phyloP scores from a whole-genome alignment of 1,140 invertebrate genomes.

The Drosophila erecta region DNA sequence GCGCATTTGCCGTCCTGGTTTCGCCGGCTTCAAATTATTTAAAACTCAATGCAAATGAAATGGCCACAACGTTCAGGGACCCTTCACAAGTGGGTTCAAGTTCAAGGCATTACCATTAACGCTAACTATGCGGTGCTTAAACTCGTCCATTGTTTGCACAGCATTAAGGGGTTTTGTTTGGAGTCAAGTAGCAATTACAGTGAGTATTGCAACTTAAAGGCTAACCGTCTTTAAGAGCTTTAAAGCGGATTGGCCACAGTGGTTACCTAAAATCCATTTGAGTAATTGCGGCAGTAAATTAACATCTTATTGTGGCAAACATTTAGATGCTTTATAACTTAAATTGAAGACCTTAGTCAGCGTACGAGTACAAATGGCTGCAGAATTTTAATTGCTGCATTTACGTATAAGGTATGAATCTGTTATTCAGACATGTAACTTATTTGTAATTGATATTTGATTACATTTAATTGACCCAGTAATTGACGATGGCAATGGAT shows the following conservation, averaged over 20 bases:
- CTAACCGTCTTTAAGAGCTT: background rate
- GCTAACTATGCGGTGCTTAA: conserved; percentile 52
- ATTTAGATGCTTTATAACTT: too few relatives aligned
- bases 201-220: conserved; percentile 2
- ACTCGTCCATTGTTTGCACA: conserved; percentile 37
- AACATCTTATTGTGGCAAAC: too few relatives aligned
- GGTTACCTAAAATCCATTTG: background rate
- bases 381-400: too few relatives aligned
- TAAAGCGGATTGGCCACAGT: background rate
- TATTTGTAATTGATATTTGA: background rate
- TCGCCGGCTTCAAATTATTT: conserved; percentile 57
- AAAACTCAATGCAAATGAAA: conserved; percentile 71
- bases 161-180: conserved; percentile 22
- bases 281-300: too few relatives aligned
- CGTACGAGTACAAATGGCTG: too few relatives aligned
- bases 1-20: conserved; percentile 22
- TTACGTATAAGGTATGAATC: too few relatives aligned
- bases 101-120: conserved; percentile 60
- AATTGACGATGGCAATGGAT: too few relatives aligned
- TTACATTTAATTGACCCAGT: background rate
- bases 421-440: too few relatives aligned
- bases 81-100: conserved; percentile 60
- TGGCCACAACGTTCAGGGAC: conserved; percentile 20
- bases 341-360: too few relatives aligned
- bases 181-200: conserved; percentile 37